These are phyloP conservation scores for Trichonephila clavipes DNA, from an alignment of 1,140 invertebrate genomes.

Conservation along the genomic window DNA sequence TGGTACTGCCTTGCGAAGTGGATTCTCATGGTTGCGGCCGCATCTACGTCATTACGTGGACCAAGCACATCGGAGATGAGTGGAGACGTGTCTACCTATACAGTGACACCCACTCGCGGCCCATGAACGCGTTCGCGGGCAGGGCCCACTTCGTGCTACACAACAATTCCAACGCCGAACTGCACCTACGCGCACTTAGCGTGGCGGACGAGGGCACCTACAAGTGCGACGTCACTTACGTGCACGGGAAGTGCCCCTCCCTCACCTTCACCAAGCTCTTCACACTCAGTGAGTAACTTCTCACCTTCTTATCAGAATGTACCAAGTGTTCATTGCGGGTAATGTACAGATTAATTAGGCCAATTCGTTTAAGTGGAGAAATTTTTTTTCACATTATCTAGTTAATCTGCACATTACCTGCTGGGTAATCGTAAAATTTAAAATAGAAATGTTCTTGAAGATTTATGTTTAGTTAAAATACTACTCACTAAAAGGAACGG, in stretches of 20 bases:
- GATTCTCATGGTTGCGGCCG: conserved; percentile 77
- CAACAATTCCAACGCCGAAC: conserved; percentile 72
- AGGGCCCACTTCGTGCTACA: conserved; percentile 69
- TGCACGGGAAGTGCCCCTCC: conserved; percentile 83
- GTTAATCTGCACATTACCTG: too few relatives aligned
- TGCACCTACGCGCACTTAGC: conserved; percentile 82
- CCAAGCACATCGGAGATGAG: conserved; percentile 76
- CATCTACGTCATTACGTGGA: conserved; percentile 79
- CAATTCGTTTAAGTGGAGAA: too few relatives aligned
- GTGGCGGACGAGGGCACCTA: conserved; percentile 90
- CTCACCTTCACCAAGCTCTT: conserved; percentile 77
- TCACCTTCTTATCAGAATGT: too few relatives aligned
- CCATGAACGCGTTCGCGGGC: conserved; percentile 75
- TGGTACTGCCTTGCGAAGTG: conserved; percentile 78
- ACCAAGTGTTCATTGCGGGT: too few relatives aligned
- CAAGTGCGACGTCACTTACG: conserved; percentile 92
- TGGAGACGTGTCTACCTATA: conserved; percentile 79
- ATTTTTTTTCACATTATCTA: too few relatives aligned
- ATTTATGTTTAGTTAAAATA: too few relatives aligned
- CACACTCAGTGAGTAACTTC: conserved; percentile 76
- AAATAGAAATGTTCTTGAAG: too few relatives aligned
- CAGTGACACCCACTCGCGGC: conserved; percentile 76
- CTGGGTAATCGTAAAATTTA: too few relatives aligned
- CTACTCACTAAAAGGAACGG: too few relatives aligned
- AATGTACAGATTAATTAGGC: too few relatives aligned